These are phyloP conservation scores for Brachionus plicatilis DNA, from an alignment of 1,140 invertebrate genomes.

Conservation along the genomic window DNA sequence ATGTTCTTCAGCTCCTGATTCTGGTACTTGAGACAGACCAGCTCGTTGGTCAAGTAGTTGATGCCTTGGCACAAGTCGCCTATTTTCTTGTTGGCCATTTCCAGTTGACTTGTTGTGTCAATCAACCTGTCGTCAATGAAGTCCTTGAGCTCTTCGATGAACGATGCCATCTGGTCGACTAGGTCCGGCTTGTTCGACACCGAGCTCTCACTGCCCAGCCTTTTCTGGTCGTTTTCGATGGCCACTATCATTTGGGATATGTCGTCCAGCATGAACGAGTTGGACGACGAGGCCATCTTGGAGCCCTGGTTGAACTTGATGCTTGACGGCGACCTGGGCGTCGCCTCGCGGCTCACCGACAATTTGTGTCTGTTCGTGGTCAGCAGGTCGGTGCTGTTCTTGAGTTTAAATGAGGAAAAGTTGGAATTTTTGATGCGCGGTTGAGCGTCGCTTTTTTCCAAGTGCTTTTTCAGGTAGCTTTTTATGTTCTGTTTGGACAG, in stretches of 20 bases:
- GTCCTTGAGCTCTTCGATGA: slow-evolving; percentile 15
- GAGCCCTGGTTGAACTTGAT: not conserved
- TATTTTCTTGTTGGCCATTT: slow-evolving; percentile 22
- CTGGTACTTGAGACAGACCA: slow-evolving; percentile 3
- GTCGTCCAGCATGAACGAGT: slow-evolving; percentile 20
- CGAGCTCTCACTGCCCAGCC: not conserved
- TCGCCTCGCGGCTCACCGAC: not conserved
- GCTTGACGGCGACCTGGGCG: not conserved
- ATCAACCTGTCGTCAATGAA: slow-evolving; percentile 17
- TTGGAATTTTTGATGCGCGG: not conserved
- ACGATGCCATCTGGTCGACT: slow-evolving; percentile 18
- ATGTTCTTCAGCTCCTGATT: not conserved
- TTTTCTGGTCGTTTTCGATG: slow-evolving; percentile 10
- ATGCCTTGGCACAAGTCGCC: not conserved
- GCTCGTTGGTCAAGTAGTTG: slow-evolving; percentile 5
- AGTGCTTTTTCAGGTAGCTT: slow-evolving; percentile 11
- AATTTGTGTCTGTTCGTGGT: not conserved
- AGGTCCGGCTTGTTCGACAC: not conserved
- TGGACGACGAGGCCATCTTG: not conserved
- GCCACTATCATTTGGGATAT: not conserved
- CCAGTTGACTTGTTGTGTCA: slow-evolving; percentile 14
- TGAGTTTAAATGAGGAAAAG: slow-evolving; percentile 5
- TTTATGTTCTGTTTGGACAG: slow-evolving; percentile 12
- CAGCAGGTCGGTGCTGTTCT: not conserved
- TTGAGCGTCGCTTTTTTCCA: slow-evolving; percentile 5